Conservation (phyloP, 2,113 vertebrate genomes). For the Cheirogaleus medius region DNA sequence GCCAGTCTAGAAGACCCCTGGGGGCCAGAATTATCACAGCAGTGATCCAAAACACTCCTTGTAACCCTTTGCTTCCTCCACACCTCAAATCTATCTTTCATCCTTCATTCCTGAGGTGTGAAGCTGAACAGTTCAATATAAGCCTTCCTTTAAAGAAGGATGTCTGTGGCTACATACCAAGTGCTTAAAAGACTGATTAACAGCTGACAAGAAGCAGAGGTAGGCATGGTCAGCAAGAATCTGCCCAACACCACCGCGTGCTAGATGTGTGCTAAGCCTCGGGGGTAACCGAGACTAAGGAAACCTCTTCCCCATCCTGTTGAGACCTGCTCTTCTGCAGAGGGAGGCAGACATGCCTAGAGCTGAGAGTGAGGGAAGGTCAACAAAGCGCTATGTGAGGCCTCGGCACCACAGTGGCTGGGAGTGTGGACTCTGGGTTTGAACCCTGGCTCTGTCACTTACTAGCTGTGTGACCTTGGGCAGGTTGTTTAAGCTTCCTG, state of each 20-base stretch:
- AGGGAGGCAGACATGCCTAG: background rate
- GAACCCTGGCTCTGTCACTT: background rate
- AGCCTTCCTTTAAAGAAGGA: background rate
- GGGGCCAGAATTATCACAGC: background rate
- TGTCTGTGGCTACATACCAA: accelerated
- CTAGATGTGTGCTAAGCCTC: accelerated
- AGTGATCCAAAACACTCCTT: no score
- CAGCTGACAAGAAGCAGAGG: background rate
- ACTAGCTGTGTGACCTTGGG: background rate
- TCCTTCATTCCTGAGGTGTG: background rate
- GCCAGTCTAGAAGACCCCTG: background rate
- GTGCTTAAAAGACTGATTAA: no score
- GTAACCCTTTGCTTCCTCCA: background rate
- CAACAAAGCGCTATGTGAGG: accelerated
- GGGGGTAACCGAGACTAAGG: background rate
- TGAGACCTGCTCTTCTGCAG: background rate
- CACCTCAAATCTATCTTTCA: no score
- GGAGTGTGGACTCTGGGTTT: background rate
- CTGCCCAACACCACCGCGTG: accelerated
- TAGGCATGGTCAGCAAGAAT: background rate
- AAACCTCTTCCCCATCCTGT: background rate
- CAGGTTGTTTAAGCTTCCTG: background rate
- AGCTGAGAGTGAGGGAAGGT: background rate
- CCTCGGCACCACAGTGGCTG: background rate
- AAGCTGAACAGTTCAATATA: background rate